These are phyloP conservation scores for Caerostris extrusa DNA, from an alignment of 1,140 invertebrate species.

Conservation along the genomic window DNA sequence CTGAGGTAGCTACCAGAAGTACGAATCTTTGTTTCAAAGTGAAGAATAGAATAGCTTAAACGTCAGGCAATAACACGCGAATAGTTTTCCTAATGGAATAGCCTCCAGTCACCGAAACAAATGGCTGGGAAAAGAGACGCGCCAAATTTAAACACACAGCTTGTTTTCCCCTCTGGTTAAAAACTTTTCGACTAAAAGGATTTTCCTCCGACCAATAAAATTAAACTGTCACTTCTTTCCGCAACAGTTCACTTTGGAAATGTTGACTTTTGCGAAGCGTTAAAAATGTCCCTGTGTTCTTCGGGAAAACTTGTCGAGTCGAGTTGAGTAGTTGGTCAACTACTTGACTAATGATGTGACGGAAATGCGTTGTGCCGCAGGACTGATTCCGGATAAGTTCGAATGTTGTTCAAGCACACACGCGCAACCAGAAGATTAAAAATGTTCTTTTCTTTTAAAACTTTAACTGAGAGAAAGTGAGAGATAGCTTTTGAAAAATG, in stretches of 20 bases:
- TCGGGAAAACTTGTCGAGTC: not conserved
- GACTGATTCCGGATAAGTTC: not conserved
- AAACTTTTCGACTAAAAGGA: slow-evolving; percentile 28
- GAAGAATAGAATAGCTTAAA: no score
- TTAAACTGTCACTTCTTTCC: not conserved
- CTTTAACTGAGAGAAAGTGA: not conserved
- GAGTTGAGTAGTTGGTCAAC: slow-evolving; percentile 31
- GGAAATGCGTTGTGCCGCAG: slow-evolving; percentile 9
- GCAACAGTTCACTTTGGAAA: not conserved
- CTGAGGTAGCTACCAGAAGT: no score
- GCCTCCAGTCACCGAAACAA: slow-evolving; percentile 3
- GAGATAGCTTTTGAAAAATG: not conserved
- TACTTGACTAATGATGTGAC: slow-evolving; percentile 9
- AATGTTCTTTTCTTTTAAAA: not conserved
- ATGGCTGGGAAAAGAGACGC: not conserved
- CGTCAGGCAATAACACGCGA: no score
- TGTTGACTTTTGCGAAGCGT: not conserved
- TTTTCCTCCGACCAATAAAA: not conserved
- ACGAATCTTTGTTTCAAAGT: no score
- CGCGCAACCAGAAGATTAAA: not conserved
- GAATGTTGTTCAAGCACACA: not conserved
- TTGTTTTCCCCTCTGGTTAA: slow-evolving; percentile 29
- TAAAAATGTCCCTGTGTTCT: not conserved
- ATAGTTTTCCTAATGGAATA: not conserved
- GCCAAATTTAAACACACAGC: slow-evolving; percentile 9